Conservation (phyloP, 2,888 invertebrate species). For the Merodon equestris region DNA sequence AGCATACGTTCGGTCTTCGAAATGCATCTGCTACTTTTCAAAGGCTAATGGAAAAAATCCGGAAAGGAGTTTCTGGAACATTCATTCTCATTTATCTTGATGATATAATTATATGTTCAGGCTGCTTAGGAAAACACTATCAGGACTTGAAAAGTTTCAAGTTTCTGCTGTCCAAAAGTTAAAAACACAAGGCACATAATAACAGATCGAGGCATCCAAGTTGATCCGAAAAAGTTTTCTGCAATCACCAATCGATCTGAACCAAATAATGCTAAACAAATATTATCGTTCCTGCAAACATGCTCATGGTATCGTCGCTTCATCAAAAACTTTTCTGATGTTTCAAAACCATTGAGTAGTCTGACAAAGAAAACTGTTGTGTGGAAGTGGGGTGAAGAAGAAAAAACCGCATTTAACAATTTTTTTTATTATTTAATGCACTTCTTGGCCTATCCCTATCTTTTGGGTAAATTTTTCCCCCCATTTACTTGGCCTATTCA, state of each 20-base stretch:
- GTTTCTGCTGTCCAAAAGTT: slow-evolving; percentile 43
- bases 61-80: not conserved
- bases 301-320: slow-evolving; percentile 51
- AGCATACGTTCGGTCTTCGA: slow-evolving; percentile 25
- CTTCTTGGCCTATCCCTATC: no score
- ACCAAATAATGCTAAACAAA: slow-evolving; percentile 32
- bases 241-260: not conserved
- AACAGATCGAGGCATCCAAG: slow-evolving; percentile 38
- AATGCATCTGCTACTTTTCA: slow-evolving; percentile 33
- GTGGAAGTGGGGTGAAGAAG: slow-evolving; percentile 32
- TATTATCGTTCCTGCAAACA: slow-evolving; percentile 21
- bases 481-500: no score
- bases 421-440: no score
- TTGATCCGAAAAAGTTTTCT: slow-evolving; percentile 11
- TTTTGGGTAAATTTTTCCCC: no score
- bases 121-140: not conserved
- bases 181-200: slow-evolving; percentile 71
- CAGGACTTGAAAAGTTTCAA: slow-evolving; percentile 2
- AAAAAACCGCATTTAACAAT: not conserved
- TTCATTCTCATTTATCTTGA: slow-evolving; percentile 1
- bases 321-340: slow-evolving; percentile 36
- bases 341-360: slow-evolving; percentile 71
- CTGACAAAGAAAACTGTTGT: slow-evolving; percentile 70
- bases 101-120: slow-evolving; percentile 13
- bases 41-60: slow-evolving; percentile 16